Percentiles rank a stretch among this genome's conserved stretches.
Conservation (phyloP, 2,797 vertebrate species). For the Tachyglossus aculeatus region DNA sequence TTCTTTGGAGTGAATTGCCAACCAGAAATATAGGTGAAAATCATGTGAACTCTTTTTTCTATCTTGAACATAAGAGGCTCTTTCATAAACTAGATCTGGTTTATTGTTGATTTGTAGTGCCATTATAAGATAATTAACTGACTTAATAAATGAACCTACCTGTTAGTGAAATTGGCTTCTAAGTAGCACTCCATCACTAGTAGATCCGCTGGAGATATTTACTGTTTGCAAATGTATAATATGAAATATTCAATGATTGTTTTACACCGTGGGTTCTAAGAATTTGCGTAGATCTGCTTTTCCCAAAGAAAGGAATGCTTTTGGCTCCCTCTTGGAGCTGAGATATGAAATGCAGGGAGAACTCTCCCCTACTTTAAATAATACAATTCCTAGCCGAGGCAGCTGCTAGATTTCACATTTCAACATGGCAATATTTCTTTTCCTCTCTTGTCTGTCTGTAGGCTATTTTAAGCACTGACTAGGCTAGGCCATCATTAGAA, state of each 20-base stretch:
- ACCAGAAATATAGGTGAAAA: conserved; percentile 23
- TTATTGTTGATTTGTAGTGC: neutral
- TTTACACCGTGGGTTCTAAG: conserved; percentile 27
- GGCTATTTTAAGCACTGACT: neutral
- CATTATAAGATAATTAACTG: conserved; percentile 9
- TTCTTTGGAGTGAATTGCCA: neutral
- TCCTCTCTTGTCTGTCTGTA: neutral
- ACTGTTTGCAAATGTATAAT: conserved; percentile 17
- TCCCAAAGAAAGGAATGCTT: conserved; percentile 58
- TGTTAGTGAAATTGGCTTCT: conserved; percentile 24
- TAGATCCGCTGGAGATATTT: conserved; percentile 19
- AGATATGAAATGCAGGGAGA: conserved; percentile 72
- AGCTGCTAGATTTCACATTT: neutral
- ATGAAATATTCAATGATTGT: conserved; percentile 29
- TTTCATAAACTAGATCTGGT: conserved; percentile 5
- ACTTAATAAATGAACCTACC: conserved; percentile 11
- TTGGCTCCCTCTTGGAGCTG: conserved; percentile 78
- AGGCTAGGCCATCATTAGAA: neutral
- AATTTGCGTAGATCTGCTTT: neutral
- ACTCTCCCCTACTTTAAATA: neutral
- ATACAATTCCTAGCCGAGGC: conserved; percentile 1
- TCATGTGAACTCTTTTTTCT: neutral
- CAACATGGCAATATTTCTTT: neutral
- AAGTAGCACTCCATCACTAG: conserved; percentile 26
- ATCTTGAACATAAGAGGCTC: conserved; percentile 14